Evolutionary conservation across 2,797 vertebrate genomes (phyloP).

Genomic region (Melanotaenia nigrans): DNA sequence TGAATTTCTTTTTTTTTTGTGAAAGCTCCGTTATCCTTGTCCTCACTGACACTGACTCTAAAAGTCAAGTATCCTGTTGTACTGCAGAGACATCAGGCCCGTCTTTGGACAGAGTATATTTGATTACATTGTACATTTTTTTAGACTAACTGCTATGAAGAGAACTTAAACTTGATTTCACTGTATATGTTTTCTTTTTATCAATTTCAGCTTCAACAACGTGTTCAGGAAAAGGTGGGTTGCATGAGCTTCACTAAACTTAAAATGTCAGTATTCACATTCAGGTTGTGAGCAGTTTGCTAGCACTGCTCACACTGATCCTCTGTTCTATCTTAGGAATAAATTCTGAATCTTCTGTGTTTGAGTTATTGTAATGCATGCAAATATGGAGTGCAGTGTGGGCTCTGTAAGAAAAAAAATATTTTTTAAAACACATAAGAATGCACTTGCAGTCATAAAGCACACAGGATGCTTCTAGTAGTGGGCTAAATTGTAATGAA

Average conservation of each 20-base stretch:
- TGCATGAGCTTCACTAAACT: slow-evolving; percentile 25
- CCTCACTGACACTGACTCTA: slow-evolving; percentile 46
- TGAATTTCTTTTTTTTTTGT: slow-evolving; percentile 42
- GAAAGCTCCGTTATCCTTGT: slow-evolving; percentile 56
- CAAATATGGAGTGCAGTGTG: slow-evolving; percentile 50
- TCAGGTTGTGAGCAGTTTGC: slow-evolving; percentile 31
- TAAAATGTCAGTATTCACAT: slow-evolving; percentile 40
- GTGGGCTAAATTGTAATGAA: slow-evolving; percentile 67
- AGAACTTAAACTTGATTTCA: slow-evolving; percentile 17
- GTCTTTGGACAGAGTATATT: slow-evolving; percentile 23
- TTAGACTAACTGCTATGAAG: neutral
- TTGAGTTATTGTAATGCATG: slow-evolving; percentile 57
- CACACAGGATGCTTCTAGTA: slow-evolving; percentile 24
- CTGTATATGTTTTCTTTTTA: slow-evolving; percentile 1
- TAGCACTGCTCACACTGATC: slow-evolving; percentile 32
- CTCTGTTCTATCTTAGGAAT: slow-evolving; percentile 59
- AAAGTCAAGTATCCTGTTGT: slow-evolving; percentile 48
- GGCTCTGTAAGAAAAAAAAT: slow-evolving; percentile 47
- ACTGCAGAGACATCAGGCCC: slow-evolving; percentile 48
- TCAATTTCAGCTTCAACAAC: slow-evolving; percentile 37
- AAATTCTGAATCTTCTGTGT: slow-evolving; percentile 44
- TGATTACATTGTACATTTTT: slow-evolving; percentile 35
- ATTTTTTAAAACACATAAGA: slow-evolving; percentile 45
- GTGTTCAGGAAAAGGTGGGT: slow-evolving; percentile 26
- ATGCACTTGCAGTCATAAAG: slow-evolving; percentile 39